Evolutionary conservation across 2,888 invertebrate genomes (phyloP).

Genomic region (Parnassius mnemosyne): DNA sequence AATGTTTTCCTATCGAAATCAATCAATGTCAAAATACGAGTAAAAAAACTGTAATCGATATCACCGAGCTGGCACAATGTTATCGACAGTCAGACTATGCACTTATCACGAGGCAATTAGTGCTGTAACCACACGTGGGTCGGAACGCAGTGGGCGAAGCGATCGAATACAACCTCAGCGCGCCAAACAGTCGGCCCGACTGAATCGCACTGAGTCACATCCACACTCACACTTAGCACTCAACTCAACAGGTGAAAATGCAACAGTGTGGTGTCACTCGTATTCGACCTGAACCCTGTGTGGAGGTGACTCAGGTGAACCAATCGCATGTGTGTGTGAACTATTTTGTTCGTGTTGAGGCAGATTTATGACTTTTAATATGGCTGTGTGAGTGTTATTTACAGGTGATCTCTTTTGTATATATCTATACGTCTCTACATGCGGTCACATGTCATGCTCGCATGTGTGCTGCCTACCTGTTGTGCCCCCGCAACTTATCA

Average conservation of each 20-base stretch:
- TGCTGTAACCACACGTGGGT: constrained; percentile 64
- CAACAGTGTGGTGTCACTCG: constrained; percentile 69
- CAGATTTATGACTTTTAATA: constrained; percentile 60
- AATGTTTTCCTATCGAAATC: constrained; percentile 37
- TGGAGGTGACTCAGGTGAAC: constrained; percentile 70
- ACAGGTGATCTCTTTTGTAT: constrained; percentile 63
- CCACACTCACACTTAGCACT: constrained; percentile 55
- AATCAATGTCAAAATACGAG: constrained; percentile 36
- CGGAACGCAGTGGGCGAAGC: constrained; percentile 36
- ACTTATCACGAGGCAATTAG: constrained; percentile 65
- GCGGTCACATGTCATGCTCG: constrained; percentile 71
- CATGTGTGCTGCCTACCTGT: constrained; percentile 70
- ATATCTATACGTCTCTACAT: constrained; percentile 44
- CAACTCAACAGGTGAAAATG: constrained; percentile 74
- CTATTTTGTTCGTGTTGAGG: constrained; percentile 69
- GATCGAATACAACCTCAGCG: constrained; percentile 59
- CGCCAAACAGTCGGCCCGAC: constrained; percentile 71
- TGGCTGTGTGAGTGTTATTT: constrained; percentile 46
- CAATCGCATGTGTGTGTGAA: constrained; percentile 57
- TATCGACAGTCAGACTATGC: constrained; percentile 60
- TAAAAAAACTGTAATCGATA: constrained; percentile 35
- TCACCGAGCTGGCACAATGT: constrained; percentile 42
- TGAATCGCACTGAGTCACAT: constrained; percentile 64
- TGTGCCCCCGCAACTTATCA: constrained; percentile 69
- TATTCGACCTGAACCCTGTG: constrained; percentile 59